Evolutionary conservation across 2,113 vertebrate genomes (phyloP).

Genomic region (Greenwoodochromis staneri): DNA sequence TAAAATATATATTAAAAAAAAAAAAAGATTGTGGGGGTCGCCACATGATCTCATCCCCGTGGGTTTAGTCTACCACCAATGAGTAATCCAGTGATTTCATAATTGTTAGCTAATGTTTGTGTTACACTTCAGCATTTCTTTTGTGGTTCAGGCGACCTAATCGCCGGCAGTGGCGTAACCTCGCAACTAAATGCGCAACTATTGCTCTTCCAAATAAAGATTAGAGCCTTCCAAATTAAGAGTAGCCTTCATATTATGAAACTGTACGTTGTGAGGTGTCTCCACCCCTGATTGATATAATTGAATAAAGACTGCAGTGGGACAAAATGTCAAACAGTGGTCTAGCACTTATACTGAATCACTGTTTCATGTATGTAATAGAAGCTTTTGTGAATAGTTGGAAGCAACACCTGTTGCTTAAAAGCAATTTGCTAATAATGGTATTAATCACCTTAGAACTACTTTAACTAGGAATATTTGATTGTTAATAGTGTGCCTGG

Average conservation of each 20-base stretch:
- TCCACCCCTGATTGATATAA: background rate
- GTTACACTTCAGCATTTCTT: background rate
- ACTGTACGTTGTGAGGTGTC: background rate
- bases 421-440: background rate
- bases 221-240: background rate
- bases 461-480: background rate
- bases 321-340: background rate
- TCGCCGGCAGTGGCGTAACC: background rate
- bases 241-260: background rate
- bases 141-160: background rate
- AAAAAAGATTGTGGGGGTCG: background rate
- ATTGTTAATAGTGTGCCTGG: background rate
- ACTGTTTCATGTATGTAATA: background rate
- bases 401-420: conserved; percentile 48
- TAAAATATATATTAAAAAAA: background rate
- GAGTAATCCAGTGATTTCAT: conserved; percentile 29
- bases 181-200: background rate
- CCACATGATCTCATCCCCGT: background rate
- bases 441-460: background rate
- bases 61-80: conserved; percentile 2
- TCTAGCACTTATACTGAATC: background rate
- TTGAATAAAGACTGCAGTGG: background rate
- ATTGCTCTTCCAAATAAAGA: background rate
- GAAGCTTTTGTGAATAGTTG: background rate
- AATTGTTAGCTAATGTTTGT: conserved; percentile 17